These are phyloP conservation scores for Anarhynchus alexandrinus DNA, from an alignment of 2,113 vertebrate species.

Conservation along the genomic window DNA sequence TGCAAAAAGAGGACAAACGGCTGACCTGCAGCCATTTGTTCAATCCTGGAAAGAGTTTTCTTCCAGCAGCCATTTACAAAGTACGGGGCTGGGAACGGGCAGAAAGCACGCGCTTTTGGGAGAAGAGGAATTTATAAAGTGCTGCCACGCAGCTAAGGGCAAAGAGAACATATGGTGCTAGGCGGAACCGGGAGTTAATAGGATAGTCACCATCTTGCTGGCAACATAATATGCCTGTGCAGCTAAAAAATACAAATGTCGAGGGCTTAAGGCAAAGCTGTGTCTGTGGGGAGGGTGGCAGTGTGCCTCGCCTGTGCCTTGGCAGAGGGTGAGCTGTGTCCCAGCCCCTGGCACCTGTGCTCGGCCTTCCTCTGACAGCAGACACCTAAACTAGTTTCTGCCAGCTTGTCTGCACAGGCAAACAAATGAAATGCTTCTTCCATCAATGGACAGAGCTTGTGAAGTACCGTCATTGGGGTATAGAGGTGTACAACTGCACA, in stretches of 20 bases:
- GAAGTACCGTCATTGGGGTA: not conserved
- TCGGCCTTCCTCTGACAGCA: not conserved
- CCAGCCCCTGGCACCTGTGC: not conserved
- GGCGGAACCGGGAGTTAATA: not conserved
- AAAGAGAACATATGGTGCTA: not conserved
- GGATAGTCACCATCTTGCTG: not conserved
- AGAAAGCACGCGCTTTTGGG: not conserved
- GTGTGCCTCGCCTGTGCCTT: not conserved
- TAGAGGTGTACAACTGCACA: too few species aligned
- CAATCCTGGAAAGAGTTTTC: not conserved
- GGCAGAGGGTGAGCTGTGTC: not conserved
- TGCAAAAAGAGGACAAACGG: not conserved
- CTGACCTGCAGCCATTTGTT: not conserved
- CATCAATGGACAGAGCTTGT: not conserved
- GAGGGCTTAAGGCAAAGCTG: not conserved
- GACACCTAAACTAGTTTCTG: not conserved
- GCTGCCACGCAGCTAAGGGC: not conserved
- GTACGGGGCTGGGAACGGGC: not conserved
- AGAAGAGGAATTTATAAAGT: not conserved
- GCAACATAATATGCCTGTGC: accelerated
- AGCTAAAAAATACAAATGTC: not conserved
- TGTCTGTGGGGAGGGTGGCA: not conserved
- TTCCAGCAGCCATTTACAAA: not conserved
- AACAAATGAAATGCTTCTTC: not conserved
- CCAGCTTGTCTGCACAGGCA: not conserved